Evolutionary conservation across 2,888 invertebrate species (phyloP), one percentile per base, ranked within the genome.

Genomic region (Morpho helenor): DNA sequence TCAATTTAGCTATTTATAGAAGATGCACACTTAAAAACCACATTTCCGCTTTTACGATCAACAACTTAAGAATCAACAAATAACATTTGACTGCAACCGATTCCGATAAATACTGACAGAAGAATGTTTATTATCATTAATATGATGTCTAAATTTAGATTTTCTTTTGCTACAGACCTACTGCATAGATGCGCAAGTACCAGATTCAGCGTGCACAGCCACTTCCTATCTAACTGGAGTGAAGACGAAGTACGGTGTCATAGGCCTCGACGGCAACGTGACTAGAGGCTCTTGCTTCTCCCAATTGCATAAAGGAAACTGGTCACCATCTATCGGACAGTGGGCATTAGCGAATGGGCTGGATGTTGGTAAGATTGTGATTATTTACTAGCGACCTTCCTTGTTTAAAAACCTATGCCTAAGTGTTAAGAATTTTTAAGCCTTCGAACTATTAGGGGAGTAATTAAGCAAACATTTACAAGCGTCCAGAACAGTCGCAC

Each of bases 181-280:
- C 74, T 93, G 93, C 78, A 86, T 93, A 40, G 92, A 94, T 72
- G 91, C 88, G 7, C 94, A 95, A 85, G 95, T 95, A 0, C 91
- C 95, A 0, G 96, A 96, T 75, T 95, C 95, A 0, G 95, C 95
- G 0, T 94, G 94, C 62, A 93, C 94, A 0, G 94, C 94, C 1
- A 95, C 95, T 0, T 94, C 95, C 0, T 94, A 94, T 71, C 82
- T 95, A n/a, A 87, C 92, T 0, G 95, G 95, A 0, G 93, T 94
- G 31, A 95, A 95, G 81, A 93, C 92, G 0, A 95, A 94, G 71
- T 92, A 91, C 57, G 92, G 91, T 0, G 93, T 94, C 1, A 91
- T 95, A 0, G 95, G 95, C 0, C 92, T 96, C 0, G 93, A 94
- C 5, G 94, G 93, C 0, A 91, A 93, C 61, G 95, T 95, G 0